Evolutionary conservation across 2,113 vertebrate species (phyloP).

Genomic region (Rostratula benghalensis): DNA sequence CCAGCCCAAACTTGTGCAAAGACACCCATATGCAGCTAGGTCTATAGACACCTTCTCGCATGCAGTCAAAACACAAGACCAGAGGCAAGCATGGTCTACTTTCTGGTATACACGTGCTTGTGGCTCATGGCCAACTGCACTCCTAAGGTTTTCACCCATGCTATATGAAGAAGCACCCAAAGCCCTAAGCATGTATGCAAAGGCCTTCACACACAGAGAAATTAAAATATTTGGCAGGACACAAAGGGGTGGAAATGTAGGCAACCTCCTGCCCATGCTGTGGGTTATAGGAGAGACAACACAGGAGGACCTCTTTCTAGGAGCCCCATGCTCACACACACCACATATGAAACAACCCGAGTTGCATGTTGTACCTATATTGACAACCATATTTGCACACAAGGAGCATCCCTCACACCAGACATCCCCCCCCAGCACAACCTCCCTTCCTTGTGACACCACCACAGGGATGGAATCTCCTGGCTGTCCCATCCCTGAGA

Average conservation of each 20-base stretch:
- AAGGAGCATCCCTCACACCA: neutral
- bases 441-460: neutral
- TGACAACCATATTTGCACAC: neutral
- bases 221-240: neutral
- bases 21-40: neutral
- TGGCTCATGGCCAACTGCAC: too few relatives aligned
- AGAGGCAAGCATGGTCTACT: too few relatives aligned
- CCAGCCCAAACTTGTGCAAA: neutral
- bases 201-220: neutral
- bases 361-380: fast-evolving
- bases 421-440: neutral
- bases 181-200: neutral
- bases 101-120: neutral
- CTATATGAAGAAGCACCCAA: neutral
- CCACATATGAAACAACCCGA: neutral
- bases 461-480: too few relatives aligned
- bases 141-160: neutral
- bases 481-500: fast-evolving
- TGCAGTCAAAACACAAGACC: neutral
- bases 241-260: neutral
- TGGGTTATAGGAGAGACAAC: fast-evolving
- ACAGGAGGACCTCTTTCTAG: fast-evolving
- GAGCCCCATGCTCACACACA: neutral
- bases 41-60: neutral
- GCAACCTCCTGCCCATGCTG: neutral